Conservation (phyloP, 2,797 vertebrate species). For the Sebastes cheni region DNA sequence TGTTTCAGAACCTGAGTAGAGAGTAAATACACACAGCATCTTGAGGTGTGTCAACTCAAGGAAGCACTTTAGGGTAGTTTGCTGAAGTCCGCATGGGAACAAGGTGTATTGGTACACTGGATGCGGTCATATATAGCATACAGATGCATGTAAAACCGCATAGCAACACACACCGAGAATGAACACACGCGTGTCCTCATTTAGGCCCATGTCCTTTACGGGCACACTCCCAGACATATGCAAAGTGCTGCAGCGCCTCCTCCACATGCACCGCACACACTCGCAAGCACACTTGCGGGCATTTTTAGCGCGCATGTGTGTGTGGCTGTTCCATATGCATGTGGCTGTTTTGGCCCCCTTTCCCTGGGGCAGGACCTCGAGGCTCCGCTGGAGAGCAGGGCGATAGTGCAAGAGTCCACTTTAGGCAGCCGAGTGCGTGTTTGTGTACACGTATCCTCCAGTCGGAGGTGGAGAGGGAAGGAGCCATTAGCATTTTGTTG, state of each 20-base stretch:
- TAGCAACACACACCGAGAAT: conserved; percentile 20
- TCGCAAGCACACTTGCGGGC: conserved; percentile 26
- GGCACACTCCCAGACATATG: conserved; percentile 58
- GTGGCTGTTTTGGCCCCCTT: conserved; percentile 48
- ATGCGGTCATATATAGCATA: conserved; percentile 29
- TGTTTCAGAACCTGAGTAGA: conserved; percentile 47
- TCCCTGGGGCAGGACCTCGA: conserved; percentile 61
- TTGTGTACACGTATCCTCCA: conserved; percentile 12
- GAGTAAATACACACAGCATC: conserved; percentile 64
- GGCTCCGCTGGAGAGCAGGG: conserved; percentile 57
- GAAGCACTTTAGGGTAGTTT: conserved; percentile 68
- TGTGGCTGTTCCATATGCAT: conserved; percentile 78
- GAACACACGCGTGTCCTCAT: conserved; percentile 14
- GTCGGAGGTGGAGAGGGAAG: conserved; percentile 10
- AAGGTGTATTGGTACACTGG: conserved; percentile 36
- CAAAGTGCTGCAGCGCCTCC: conserved; percentile 48
- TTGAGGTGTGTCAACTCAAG: conserved; percentile 53
- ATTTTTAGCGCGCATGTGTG: conserved; percentile 31
- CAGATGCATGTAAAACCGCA: conserved; percentile 22
- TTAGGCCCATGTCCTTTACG: conserved; percentile 39
- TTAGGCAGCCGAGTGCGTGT: conserved; percentile 49
- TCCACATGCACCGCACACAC: conserved; percentile 10
- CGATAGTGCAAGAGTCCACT: conserved; percentile 59
- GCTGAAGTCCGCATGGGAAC: conserved; percentile 54
- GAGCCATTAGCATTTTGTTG: conserved; percentile 37